Evolutionary conservation across 2,113 vertebrate genomes (phyloP).

Genomic region (Mixornis gularis): DNA sequence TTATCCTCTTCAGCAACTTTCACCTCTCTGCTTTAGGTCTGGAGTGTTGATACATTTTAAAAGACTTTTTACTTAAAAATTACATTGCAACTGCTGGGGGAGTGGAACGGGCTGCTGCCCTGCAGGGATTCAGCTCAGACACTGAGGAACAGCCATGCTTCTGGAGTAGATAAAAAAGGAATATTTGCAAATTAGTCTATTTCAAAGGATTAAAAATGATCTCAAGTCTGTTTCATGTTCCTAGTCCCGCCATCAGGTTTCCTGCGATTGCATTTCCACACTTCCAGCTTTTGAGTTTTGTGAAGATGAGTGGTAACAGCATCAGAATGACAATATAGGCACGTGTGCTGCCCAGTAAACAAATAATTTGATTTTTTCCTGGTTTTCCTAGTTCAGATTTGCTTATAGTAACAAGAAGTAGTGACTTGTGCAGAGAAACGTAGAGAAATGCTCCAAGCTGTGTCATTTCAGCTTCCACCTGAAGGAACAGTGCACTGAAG

Average conservation of each 20-base stretch:
- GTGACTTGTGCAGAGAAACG: neutral
- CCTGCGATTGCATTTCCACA: neutral
- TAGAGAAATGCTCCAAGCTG: neutral
- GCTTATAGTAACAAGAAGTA: no score
- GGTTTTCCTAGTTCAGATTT: neutral
- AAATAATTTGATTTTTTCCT: neutral
- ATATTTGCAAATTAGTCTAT: neutral
- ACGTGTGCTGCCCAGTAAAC: neutral
- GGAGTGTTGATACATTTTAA: neutral
- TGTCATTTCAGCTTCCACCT: neutral
- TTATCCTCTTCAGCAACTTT: neutral
- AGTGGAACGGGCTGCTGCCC: neutral
- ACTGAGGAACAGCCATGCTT: fast-evolving
- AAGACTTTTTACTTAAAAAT: neutral
- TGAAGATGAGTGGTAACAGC: neutral
- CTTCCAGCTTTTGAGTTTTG: neutral
- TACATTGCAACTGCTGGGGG: fast-evolving
- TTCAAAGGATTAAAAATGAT: neutral
- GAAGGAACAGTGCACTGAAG: neutral
- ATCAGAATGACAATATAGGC: neutral
- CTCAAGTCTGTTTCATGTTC: neutral
- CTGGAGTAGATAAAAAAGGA: neutral
- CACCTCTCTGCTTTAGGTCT: neutral
- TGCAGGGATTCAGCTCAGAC: fast-evolving
- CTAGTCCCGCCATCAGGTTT: neutral